A percentile compares a stretch with the other conserved stretches of the same genome.
These are phyloP conservation scores for Mesopsocus fuscifrons DNA, from an alignment of 2,888 invertebrate genomes.

Conservation along the genomic window DNA sequence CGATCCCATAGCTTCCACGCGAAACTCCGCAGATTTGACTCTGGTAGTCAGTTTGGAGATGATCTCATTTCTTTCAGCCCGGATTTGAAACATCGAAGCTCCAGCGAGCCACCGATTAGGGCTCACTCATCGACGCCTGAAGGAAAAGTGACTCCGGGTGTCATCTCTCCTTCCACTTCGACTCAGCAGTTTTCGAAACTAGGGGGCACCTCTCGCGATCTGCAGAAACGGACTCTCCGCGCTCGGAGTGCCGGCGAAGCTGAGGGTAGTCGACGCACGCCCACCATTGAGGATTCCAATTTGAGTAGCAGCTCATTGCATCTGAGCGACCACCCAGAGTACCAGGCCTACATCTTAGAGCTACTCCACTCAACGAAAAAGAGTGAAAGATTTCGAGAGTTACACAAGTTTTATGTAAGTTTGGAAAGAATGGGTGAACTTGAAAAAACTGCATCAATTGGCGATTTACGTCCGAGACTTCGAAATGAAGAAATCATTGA, in stretches of 20 bases:
- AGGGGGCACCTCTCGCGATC: conserved; percentile 39
- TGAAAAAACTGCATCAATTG: conserved; percentile 52
- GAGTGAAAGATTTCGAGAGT: conserved; percentile 63
- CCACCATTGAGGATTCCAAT: conserved; percentile 20
- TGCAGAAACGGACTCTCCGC: conserved; percentile 30
- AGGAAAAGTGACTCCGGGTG: conserved; percentile 11
- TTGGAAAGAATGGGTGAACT: conserved; percentile 68
- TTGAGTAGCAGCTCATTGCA: conserved; percentile 30
- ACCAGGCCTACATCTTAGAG: conserved; percentile 45
- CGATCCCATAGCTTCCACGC: conserved; percentile 22
- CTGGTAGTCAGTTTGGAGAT: conserved; percentile 22
- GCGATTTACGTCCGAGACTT: conserved; percentile 47
- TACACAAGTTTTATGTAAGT: conserved; percentile 68
- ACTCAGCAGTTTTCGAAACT: no score
- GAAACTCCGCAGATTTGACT: conserved; percentile 23
- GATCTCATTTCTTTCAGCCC: conserved; percentile 20
- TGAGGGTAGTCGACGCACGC: conserved; percentile 22
- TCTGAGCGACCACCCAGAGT: conserved; percentile 34
- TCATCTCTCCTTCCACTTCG: conserved; percentile 31
- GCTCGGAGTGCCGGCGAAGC: conserved; percentile 48
- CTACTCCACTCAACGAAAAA: conserved; percentile 42
- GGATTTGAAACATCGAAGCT: conserved; percentile 32
- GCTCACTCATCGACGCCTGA: neutral
- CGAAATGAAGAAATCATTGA: conserved; percentile 66
- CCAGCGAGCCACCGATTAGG: conserved; percentile 29